These are phyloP conservation scores for Hypercompe scribonia DNA, from an alignment of 2,888 invertebrate genomes.

Conservation along the genomic window DNA sequence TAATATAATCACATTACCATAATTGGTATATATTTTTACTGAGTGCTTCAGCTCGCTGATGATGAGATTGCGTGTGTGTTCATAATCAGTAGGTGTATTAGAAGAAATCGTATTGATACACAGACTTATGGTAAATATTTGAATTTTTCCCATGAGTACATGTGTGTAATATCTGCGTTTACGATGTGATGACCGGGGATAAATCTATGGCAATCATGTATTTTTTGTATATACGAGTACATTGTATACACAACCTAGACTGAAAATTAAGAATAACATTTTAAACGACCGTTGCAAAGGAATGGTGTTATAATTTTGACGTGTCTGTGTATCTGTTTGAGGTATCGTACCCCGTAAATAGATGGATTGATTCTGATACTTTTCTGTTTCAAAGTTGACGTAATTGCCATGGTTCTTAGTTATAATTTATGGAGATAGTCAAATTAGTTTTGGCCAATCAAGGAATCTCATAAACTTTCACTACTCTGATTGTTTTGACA, in stretches of 20 bases:
- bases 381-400: too few relatives aligned
- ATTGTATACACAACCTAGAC: not conserved
- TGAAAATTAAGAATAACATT: not conserved
- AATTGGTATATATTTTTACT: not conserved
- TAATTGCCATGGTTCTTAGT: too few relatives aligned
- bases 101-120: not conserved
- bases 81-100: not conserved
- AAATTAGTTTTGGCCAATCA: too few relatives aligned
- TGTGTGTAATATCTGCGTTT: not conserved
- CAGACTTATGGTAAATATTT: not conserved
- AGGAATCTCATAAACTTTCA: too few relatives aligned
- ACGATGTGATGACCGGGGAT: not conserved
- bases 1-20: not conserved
- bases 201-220: not conserved
- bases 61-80: not conserved
- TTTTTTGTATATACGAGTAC: not conserved
- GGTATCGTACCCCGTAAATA: too few relatives aligned
- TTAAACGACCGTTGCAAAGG: too few relatives aligned
- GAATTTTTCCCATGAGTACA: not conserved
- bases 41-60: not conserved
- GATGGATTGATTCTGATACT: too few relatives aligned
- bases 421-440: too few relatives aligned
- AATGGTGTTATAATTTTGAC: too few relatives aligned
- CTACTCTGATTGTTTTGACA: too few relatives aligned
- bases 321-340: too few relatives aligned